Conservation (phyloP, 2,113 vertebrate species). For the Rhegmatorhina hoffmannsi region DNA sequence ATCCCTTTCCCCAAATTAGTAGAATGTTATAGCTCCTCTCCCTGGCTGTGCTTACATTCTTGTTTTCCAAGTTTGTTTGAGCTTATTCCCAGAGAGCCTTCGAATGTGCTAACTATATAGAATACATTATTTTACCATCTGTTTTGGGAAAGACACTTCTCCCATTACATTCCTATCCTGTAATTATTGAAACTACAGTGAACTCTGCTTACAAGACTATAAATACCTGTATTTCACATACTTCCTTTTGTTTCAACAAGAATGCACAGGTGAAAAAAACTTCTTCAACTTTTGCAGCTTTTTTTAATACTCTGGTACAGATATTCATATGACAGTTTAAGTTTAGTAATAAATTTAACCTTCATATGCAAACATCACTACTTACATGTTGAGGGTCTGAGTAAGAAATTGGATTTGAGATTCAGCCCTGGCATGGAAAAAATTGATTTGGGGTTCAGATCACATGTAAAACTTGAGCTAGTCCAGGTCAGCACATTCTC, state of each 20-base stretch:
- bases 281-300: not conserved
- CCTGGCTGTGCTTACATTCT: not conserved
- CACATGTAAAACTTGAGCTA: not conserved
- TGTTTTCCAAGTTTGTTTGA: constrained; percentile 53
- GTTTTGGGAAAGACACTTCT: not conserved
- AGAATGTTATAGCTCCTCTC: not conserved
- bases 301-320: not conserved
- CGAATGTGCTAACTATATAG: not conserved
- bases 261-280: not conserved
- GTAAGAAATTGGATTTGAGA: not conserved
- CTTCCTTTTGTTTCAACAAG: not conserved
- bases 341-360: not conserved
- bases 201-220: not conserved
- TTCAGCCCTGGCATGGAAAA: not conserved
- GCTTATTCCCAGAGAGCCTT: constrained; percentile 41
- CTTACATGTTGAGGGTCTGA: not conserved
- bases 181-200: constrained; percentile 21
- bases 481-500: not conserved
- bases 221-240: too few species aligned
- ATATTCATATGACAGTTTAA: not conserved
- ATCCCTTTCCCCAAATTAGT: not conserved
- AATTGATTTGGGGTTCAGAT: not conserved
- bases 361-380: rapidly evolving
- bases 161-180: not conserved
- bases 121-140: constrained; percentile 56